Percentiles rank a stretch among this genome's conserved stretches.
phyloP scores from a whole-genome alignment of 2,888 invertebrate genomes.

The Stegana nigrithorax region DNA sequence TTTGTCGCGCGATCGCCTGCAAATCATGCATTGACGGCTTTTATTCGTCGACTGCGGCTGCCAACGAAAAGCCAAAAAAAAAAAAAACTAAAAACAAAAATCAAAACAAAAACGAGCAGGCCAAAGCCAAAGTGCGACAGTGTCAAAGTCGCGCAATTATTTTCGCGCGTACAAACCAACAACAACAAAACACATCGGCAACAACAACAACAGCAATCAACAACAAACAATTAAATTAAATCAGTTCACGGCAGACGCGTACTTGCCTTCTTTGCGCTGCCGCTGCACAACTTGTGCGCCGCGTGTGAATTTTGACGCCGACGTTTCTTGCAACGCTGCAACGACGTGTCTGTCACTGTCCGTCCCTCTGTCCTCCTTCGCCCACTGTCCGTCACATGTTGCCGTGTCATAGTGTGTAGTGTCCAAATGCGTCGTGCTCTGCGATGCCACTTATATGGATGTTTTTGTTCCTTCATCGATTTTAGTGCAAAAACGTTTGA shows the following conservation, averaged over 20 bases:
- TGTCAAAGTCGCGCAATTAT: conserved; percentile 37
- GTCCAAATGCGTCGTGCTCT: too few relatives aligned
- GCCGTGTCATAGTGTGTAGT: too few relatives aligned
- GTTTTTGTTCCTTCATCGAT: too few relatives aligned
- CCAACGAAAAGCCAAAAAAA: not conserved
- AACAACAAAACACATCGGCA: not conserved
- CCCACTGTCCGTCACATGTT: too few relatives aligned
- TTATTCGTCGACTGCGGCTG: not conserved
- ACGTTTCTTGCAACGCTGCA: conserved; percentile 18
- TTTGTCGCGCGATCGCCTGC: too few relatives aligned
- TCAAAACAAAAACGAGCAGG: conserved; percentile 14
- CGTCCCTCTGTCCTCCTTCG: too few relatives aligned
- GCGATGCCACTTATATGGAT: too few relatives aligned
- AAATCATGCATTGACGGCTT: too few relatives aligned
- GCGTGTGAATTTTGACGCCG: conserved; percentile 33
- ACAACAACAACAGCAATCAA: conserved; percentile 19
- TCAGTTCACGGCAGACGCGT: conserved; percentile 27
- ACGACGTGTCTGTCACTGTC: not conserved
- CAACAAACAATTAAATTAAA: conserved; percentile 47
- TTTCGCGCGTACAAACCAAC: conserved; percentile 10
- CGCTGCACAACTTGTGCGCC: conserved; percentile 4
- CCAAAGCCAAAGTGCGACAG: too few relatives aligned
- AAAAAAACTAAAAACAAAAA: not conserved
- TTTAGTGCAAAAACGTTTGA: too few relatives aligned
- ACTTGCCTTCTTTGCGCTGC: too few relatives aligned